Evolutionary conservation across 2,888 invertebrate species (phyloP).

Genomic region (Choreutis nemorana): DNA sequence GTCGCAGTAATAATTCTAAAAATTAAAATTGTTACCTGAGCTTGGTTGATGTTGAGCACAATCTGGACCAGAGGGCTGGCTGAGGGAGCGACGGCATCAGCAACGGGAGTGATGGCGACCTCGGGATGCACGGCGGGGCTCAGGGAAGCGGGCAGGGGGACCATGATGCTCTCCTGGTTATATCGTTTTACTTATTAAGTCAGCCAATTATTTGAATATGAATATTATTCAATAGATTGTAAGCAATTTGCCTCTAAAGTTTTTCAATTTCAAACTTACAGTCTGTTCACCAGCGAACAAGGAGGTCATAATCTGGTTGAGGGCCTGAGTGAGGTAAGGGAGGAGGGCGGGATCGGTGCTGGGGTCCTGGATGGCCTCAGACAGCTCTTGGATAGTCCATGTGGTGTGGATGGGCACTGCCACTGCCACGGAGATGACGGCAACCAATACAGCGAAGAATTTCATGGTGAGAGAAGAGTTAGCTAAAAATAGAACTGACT

Average conservation of each 20-base stretch:
- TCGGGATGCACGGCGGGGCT: slow-evolving; percentile 1
- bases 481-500: too few relatives aligned
- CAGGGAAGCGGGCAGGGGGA: slow-evolving; percentile 8
- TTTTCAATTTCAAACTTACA: slow-evolving; percentile 22
- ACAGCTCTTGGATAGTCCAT: slow-evolving; percentile 28
- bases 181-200: background rate
- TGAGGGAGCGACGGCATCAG: slow-evolving; percentile 14
- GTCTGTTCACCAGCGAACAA: slow-evolving; percentile 21
- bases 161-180: slow-evolving; percentile 5
- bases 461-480: slow-evolving; percentile 42
- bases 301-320: slow-evolving; percentile 26
- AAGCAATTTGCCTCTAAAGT: background rate
- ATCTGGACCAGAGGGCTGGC: slow-evolving; percentile 34
- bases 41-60: slow-evolving; percentile 24
- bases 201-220: background rate
- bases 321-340: slow-evolving; percentile 27
- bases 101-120: slow-evolving; percentile 5
- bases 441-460: slow-evolving; percentile 35
- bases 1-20: too few relatives aligned
- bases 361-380: slow-evolving; percentile 22
- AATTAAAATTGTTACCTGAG: too few relatives aligned
- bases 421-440: slow-evolving; percentile 10
- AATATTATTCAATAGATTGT: background rate
- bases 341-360: slow-evolving; percentile 17
- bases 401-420: slow-evolving; percentile 15